A percentile compares a stretch with the other conserved stretches of the same genome.
Conservation (phyloP, 1,140 invertebrate genomes). For the Dendrolimus punctatus region DNA sequence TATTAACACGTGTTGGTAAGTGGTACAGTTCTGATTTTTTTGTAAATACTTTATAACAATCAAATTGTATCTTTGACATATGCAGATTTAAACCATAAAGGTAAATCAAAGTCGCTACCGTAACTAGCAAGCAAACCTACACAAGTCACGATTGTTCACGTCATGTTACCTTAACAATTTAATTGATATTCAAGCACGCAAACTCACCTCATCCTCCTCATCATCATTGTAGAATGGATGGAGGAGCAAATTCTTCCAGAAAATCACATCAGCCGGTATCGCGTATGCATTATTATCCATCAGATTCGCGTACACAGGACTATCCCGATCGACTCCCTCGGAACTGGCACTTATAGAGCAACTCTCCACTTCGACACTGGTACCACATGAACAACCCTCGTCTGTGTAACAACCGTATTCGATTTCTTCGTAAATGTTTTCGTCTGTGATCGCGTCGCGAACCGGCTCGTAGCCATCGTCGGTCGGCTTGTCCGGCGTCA, state of each 20-base stretch:
- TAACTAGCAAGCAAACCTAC: no score
- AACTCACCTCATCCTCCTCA: constrained; percentile 68
- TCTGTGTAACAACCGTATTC: constrained; percentile 56
- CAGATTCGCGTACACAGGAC: constrained; percentile 63
- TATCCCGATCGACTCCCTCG: constrained; percentile 56
- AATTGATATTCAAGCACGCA: no score
- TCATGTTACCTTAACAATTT: no score
- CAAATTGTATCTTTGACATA: no score
- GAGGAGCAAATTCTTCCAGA: constrained; percentile 61
- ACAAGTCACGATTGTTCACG: no score
- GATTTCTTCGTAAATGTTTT: constrained; percentile 65
- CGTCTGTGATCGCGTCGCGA: constrained; percentile 52
- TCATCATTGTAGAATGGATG: constrained; percentile 67
- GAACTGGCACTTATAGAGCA: constrained; percentile 59
- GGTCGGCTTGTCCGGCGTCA: constrained; percentile 51
- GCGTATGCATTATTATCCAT: constrained; percentile 57
- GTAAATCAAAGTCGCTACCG: no score
- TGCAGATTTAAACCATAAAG: no score
- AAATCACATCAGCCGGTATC: constrained; percentile 55
- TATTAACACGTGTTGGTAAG: no score
- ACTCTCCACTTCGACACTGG: constrained; percentile 60
- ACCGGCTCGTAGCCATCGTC: constrained; percentile 63
- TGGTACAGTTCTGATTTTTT: no score
- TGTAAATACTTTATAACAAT: no score
- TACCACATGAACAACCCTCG: constrained; percentile 56